These are phyloP conservation scores for Scleropages formosus DNA, from an alignment of 2,797 vertebrate genomes.

Conservation along the genomic window DNA sequence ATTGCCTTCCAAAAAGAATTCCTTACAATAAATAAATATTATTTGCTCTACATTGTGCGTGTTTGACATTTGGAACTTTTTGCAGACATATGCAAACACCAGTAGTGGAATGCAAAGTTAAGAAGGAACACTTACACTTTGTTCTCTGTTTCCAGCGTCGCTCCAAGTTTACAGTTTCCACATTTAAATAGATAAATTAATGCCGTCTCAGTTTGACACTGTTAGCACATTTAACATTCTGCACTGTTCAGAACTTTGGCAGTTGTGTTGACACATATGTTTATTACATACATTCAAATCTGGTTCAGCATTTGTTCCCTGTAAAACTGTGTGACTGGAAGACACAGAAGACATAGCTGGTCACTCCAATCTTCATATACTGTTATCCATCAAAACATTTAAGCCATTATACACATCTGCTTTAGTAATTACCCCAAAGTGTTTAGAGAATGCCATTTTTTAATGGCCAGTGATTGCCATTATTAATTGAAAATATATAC, in stretches of 20 bases:
- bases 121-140: background rate
- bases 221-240: no score
- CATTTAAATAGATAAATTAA: background rate
- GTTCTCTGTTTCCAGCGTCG: background rate
- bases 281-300: no score
- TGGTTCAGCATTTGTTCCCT: no score
- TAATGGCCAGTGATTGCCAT: background rate
- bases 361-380: no score
- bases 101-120: background rate
- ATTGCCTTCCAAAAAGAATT: no score
- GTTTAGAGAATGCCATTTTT: background rate
- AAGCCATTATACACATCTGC: no score
- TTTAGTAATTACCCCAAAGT: conserved; percentile 4
- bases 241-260: no score
- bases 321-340: no score
- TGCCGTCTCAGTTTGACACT: no score
- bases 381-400: no score
- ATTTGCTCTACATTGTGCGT: background rate
- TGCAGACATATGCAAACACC: background rate
- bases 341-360: no score
- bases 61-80: background rate
- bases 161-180: background rate
- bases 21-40: background rate
- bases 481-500: background rate
- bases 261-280: no score